Conservation (phyloP, 2,888 invertebrate genomes). For the Panopea generosa region DNA sequence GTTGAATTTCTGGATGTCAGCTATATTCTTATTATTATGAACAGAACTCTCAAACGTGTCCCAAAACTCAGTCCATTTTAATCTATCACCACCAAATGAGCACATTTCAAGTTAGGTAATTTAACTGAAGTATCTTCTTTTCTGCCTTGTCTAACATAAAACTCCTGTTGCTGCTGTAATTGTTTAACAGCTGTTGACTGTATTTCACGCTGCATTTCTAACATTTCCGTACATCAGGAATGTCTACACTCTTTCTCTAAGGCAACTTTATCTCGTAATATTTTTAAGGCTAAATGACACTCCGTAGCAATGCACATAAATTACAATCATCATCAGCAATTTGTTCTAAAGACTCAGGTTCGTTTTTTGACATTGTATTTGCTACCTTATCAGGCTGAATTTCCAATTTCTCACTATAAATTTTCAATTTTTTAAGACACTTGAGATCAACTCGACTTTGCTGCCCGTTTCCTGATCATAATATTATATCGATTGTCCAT, state of each 20-base stretch:
- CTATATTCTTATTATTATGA: constrained; percentile 9
- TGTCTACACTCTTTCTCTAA: neutral
- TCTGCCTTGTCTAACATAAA: neutral
- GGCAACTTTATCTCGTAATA: neutral
- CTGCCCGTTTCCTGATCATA: no score
- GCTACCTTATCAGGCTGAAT: constrained; percentile 8
- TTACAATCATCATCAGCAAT: constrained; percentile 10
- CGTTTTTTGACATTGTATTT: neutral
- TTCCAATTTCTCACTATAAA: neutral
- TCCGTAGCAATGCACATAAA: neutral
- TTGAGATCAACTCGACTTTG: no score
- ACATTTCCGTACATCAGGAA: no score
- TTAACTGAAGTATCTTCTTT: neutral
- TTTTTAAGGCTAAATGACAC: neutral
- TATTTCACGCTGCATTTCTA: neutral
- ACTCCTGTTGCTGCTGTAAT: neutral
- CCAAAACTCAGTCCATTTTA: constrained; percentile 28
- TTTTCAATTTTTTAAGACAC: no score
- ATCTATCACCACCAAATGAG: constrained; percentile 17
- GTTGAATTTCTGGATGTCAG: constrained; percentile 15
- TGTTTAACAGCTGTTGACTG: neutral
- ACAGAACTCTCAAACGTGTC: constrained; percentile 9
- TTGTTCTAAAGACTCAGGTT: constrained; percentile 1
- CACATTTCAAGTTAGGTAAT: constrained; percentile 10
- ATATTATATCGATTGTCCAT: no score